phyloP scores from a whole-genome alignment of 2,113 vertebrate genomes.

The Passer montanus region DNA sequence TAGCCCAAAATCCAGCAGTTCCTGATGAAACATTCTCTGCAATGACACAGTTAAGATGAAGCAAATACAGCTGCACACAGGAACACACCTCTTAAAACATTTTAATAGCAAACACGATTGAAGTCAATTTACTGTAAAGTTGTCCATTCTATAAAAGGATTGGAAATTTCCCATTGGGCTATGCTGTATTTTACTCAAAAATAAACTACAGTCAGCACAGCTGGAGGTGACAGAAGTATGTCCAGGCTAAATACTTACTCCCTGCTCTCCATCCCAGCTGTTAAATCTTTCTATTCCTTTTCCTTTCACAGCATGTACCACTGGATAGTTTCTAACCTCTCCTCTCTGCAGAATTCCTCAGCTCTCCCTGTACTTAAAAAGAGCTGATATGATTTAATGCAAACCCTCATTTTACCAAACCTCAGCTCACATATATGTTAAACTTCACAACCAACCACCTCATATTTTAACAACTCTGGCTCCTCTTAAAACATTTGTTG shows the following conservation, averaged over 20 bases:
- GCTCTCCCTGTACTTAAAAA: not conserved
- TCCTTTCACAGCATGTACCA: not conserved
- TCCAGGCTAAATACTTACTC: constrained; percentile 23
- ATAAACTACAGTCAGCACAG: constrained; percentile 18
- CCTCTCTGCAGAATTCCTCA: not conserved
- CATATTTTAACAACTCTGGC: not conserved
- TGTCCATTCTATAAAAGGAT: not conserved
- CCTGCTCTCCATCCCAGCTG: not conserved
- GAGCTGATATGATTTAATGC: not conserved
- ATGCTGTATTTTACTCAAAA: not conserved
- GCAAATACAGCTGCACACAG: not conserved
- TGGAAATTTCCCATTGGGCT: constrained; percentile 9
- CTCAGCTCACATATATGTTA: not conserved
- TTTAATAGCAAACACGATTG: not conserved
- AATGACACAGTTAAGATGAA: not conserved
- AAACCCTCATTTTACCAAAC: not conserved
- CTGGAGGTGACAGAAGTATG: not conserved
- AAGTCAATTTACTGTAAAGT: not conserved
- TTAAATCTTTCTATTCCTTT: not conserved
- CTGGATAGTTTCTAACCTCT: not conserved
- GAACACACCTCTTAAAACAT: not conserved
- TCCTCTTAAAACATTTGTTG: not conserved
- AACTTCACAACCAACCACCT: not conserved
- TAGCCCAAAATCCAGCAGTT: not conserved
- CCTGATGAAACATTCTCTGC: not conserved